A percentile compares a stretch with the other conserved stretches of the same genome.
phyloP scores from a whole-genome alignment of 2,113 vertebrate genomes.

The Grantiella picta region DNA sequence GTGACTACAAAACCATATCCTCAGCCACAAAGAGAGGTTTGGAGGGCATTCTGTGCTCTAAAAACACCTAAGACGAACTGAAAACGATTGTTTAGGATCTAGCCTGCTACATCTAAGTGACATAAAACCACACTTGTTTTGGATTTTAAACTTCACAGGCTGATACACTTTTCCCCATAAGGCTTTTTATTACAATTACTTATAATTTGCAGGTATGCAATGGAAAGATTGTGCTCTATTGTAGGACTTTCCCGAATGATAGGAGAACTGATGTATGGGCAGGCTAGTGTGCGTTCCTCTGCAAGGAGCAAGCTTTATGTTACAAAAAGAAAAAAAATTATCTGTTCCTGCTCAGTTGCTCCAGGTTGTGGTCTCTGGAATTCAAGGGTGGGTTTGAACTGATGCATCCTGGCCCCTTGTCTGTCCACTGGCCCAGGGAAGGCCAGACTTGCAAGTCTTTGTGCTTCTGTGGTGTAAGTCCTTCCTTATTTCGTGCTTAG shows the following conservation, averaged over 20 bases:
- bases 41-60: not conserved
- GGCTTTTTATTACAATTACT: not conserved
- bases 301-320: not conserved
- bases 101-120: rapidly evolving
- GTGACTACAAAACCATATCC: not conserved
- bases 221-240: rapidly evolving
- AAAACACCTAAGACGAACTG: not conserved
- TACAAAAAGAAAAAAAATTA: not conserved
- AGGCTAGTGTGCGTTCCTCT: not conserved
- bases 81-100: not conserved
- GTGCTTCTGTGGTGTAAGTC: not conserved
- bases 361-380: not conserved
- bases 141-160: not conserved
- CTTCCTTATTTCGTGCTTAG: not conserved
- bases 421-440: no score
- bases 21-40: not conserved
- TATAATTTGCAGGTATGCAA: not conserved
- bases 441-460: not conserved
- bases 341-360: not conserved
- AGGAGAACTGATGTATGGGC: not conserved
- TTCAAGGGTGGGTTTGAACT: not conserved
- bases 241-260: not conserved
- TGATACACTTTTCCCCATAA: not conserved
- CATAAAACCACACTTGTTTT: not conserved
- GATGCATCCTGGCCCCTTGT: not conserved